These are phyloP conservation scores for Diabrotica virgifera DNA, from an alignment of 1,140 invertebrate genomes.

Conservation along the genomic window DNA sequence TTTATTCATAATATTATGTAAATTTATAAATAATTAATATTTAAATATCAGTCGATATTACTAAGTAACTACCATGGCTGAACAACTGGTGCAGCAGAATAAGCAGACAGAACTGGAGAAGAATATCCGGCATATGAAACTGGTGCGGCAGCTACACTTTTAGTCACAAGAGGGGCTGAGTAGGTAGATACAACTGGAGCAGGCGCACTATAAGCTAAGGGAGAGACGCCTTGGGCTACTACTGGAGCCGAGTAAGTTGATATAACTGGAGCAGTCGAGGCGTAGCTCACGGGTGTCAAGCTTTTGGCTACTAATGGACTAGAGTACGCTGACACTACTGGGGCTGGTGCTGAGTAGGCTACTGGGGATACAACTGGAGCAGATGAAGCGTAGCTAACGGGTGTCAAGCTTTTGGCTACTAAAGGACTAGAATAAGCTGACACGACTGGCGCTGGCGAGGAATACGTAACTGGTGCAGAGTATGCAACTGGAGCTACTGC, in stretches of 20 bases:
- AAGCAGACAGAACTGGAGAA: background rate
- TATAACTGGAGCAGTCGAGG: background rate
- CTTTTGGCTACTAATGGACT: background rate
- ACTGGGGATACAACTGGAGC: background rate
- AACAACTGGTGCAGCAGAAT: conserved; percentile 16
- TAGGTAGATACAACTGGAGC: background rate
- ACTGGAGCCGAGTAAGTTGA: background rate
- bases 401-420: conserved; percentile 35
- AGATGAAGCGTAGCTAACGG: conserved; percentile 44
- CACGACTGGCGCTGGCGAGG: conserved; percentile 42
- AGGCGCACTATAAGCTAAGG: background rate
- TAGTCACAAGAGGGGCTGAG: conserved; percentile 4
- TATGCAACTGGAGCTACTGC: conserved; percentile 44
- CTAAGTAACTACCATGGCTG: no score
- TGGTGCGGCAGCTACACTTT: background rate
- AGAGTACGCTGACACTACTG: background rate
- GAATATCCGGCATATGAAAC: background rate
- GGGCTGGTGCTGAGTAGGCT: background rate
- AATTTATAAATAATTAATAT: no score
- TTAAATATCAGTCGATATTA: no score
- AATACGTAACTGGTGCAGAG: conserved; percentile 51
- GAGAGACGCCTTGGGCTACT: background rate
- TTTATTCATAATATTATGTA: no score
- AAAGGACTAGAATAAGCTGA: conserved; percentile 40
- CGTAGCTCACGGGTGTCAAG: background rate